phyloP scores from a whole-genome alignment of 2,888 invertebrate species.

The Agrochola macilenta region DNA sequence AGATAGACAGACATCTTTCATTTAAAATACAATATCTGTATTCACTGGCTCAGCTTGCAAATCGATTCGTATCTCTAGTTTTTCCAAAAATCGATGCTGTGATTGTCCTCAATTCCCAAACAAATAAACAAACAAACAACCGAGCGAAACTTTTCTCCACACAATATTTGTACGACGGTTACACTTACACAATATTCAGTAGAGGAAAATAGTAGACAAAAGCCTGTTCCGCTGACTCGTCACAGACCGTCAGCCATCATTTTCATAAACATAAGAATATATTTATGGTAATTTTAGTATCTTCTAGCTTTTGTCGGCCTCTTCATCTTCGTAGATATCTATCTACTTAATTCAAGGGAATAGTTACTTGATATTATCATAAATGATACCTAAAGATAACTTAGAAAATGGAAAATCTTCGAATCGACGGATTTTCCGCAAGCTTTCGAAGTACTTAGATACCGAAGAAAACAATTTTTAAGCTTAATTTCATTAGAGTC shows the following conservation, averaged over 20 bases:
- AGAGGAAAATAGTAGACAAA: constrained; percentile 53
- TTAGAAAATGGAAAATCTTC: constrained; percentile 11
- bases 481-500: not conserved
- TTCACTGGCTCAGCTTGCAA: not conserved
- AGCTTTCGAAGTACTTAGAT: not conserved
- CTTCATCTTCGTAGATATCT: constrained; percentile 53
- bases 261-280: constrained; percentile 70
- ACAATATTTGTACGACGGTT: constrained; percentile 27
- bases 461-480: not conserved
- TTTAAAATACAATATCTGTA: no score
- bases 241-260: constrained; percentile 61
- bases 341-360: constrained; percentile 50
- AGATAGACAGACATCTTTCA: no score
- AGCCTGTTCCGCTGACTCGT: constrained; percentile 56
- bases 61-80: not conserved
- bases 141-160: constrained; percentile 15
- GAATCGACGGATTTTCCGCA: constrained; percentile 9
- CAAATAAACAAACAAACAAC: constrained; percentile 27
- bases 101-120: constrained; percentile 19
- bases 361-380: constrained; percentile 40
- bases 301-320: constrained; percentile 62
- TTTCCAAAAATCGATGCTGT: not conserved
- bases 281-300: constrained; percentile 71
- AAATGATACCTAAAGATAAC: no score
- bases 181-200: constrained; percentile 45